These are phyloP conservation scores for Tolmerus cingulatus DNA, from an alignment of 2,888 invertebrate genomes.

Conservation along the genomic window DNA sequence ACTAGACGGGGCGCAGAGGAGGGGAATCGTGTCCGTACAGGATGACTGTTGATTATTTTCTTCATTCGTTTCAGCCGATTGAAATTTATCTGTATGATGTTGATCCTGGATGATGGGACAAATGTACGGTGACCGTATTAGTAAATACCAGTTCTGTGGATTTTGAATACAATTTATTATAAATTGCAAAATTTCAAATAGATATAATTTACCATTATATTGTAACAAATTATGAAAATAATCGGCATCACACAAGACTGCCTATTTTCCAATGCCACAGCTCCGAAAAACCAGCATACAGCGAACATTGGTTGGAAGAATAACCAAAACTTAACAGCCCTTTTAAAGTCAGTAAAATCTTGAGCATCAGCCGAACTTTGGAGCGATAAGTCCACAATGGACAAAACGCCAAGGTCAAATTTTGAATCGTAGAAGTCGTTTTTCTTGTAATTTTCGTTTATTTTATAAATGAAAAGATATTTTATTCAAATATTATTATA, in stretches of 20 bases:
- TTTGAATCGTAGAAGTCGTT: constrained; percentile 55
- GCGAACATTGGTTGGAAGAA: constrained; percentile 76
- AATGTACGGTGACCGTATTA: constrained; percentile 48
- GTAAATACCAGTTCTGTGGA: constrained; percentile 49
- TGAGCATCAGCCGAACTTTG: constrained; percentile 64
- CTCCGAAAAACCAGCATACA: constrained; percentile 78
- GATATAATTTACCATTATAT: constrained; percentile 67
- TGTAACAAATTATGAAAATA: constrained; percentile 68
- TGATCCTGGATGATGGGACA: constrained; percentile 49
- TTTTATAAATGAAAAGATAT: background rate
- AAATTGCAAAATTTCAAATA: background rate
- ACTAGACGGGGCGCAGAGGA: constrained; percentile 47
- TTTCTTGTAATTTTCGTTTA: constrained; percentile 7
- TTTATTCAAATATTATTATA: background rate
- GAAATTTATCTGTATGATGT: constrained; percentile 47
- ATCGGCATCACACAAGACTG: constrained; percentile 69
- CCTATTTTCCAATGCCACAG: constrained; percentile 75
- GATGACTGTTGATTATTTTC: constrained; percentile 45
- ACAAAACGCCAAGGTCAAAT: constrained; percentile 63
- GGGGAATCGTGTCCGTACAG: constrained; percentile 51
- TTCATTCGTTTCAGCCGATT: constrained; percentile 45
- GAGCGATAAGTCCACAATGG: constrained; percentile 65
- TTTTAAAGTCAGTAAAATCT: constrained; percentile 69
- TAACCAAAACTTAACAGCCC: constrained; percentile 70
- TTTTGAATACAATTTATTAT: background rate